Evolutionary conservation across 2,888 invertebrate genomes (phyloP), one percentile per base, ranked within the genome.

Genomic region (Neoascia interrupta): DNA sequence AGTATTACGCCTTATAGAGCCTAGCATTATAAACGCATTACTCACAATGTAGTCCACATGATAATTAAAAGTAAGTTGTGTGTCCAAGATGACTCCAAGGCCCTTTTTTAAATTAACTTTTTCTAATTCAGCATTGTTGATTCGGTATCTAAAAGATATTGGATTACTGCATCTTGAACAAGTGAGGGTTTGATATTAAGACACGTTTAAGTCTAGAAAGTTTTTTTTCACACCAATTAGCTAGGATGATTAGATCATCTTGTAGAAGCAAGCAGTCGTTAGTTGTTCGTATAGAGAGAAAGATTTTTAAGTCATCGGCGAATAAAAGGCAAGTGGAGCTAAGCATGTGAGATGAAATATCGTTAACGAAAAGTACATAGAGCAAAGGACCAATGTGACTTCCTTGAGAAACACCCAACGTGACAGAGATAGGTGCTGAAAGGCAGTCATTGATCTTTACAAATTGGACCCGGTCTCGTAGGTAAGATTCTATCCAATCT

Each of bases 241-340:
- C 4, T 34, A 34, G 34, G 5, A 4, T 34, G 0, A 0, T 34
- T 4, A 39, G n/a, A 39, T 39, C 39, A 2, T 39, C 18, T 19
- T 39, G 19, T 3, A 19, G 4, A 19, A 21, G 2, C 41, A 21
- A 21, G 21, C 41, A 21, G 21, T 21, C 21, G 5, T 11, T 5
- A 1, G 6, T 21, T 1, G 21, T 43, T 43, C 21, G 11, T 21
- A 6, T 23, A n/a, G 11, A 2, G 21, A 11, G 19, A 13, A 19
- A n/a, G 19, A 41, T n/a, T 41, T 41, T 19, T 5, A 41, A 41
- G 41, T 41, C 19, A 16, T 39, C 18, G n/a, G n/a, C n/a, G n/a
- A n/a, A n/a, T n/a, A n/a, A n/a, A n/a, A n/a, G n/a, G n/a, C n/a
- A n/a, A n/a, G 18, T 18, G 18, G 6, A n/a, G 18, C n/a, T 39